phyloP scores from a whole-genome alignment of 2,888 invertebrate species.

The Hyppa rectilinea region DNA sequence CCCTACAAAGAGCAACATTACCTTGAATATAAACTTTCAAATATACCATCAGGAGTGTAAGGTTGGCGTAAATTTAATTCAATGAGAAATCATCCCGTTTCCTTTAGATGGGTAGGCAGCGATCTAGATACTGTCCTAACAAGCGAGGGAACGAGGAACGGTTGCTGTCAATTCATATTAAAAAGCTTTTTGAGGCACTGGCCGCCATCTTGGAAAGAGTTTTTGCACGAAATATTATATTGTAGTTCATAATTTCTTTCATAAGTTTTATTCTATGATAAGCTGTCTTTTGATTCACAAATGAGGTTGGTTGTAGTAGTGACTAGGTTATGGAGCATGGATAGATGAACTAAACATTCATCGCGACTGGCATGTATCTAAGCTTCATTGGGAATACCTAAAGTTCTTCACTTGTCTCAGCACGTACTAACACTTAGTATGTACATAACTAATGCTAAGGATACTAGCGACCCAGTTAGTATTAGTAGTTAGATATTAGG shows the following conservation, averaged over 20 bases:
- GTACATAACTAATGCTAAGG: not conserved
- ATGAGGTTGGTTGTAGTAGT: no score
- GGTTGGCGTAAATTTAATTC: conserved; percentile 50
- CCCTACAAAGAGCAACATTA: conserved; percentile 51
- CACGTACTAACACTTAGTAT: not conserved
- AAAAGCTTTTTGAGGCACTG: not conserved
- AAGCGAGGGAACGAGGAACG: not conserved
- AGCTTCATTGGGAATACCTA: not conserved
- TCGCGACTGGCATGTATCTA: not conserved
- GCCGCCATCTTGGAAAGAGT: conserved; percentile 10
- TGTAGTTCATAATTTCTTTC: no score
- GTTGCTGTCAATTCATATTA: conserved; percentile 13
- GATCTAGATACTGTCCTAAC: not conserved
- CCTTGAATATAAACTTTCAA: conserved; percentile 61
- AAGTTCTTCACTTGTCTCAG: not conserved
- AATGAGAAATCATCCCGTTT: conserved; percentile 42
- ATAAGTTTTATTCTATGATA: no score
- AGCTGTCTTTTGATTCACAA: no score
- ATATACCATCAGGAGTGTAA: conserved; percentile 45
- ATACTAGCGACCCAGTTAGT: not conserved
- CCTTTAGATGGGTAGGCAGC: conserved; percentile 17
- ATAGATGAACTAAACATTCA: no score
- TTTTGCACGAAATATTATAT: no score
- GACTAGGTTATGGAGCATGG: no score
- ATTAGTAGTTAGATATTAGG: not conserved